Evolutionary conservation across 2,113 vertebrate genomes (phyloP).

Genomic region (Sturnus vulgaris): DNA sequence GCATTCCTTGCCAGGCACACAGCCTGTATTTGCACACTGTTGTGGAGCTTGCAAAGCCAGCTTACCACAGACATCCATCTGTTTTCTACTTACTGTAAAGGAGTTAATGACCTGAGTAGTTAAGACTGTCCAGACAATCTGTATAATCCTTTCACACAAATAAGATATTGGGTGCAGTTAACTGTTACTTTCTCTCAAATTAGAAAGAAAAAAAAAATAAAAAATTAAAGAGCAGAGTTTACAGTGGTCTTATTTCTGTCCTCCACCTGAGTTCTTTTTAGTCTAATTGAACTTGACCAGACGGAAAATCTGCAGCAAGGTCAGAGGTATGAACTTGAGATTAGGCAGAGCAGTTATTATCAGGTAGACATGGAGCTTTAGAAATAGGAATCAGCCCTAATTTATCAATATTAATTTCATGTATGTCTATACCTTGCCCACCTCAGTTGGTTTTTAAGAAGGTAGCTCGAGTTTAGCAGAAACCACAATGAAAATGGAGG

Average conservation of each 20-base stretch:
- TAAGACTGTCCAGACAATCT: conserved; percentile 22
- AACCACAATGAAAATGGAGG: neutral
- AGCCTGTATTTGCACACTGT: neutral
- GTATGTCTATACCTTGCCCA: neutral
- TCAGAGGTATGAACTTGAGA: neutral
- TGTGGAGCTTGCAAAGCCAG: neutral
- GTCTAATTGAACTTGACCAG: neutral
- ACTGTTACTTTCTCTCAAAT: neutral
- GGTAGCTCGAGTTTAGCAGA: neutral
- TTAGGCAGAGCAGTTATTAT: neutral
- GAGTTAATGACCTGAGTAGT: conserved; percentile 42
- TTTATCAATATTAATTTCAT: neutral
- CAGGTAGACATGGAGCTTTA: neutral
- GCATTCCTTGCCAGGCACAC: neutral
- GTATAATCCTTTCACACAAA: conserved; percentile 36
- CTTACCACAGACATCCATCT: neutral
- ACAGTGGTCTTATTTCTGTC: neutral
- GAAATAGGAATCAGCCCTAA: neutral
- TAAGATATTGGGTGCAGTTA: neutral
- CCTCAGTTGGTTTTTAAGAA: neutral
- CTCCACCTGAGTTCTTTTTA: accelerated
- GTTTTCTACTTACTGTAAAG: neutral
- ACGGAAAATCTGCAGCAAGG: neutral
- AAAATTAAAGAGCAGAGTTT: neutral
- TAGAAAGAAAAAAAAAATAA: neutral